phyloP scores from a whole-genome alignment of 2,888 invertebrate genomes.

The Ennomos erosarius region DNA sequence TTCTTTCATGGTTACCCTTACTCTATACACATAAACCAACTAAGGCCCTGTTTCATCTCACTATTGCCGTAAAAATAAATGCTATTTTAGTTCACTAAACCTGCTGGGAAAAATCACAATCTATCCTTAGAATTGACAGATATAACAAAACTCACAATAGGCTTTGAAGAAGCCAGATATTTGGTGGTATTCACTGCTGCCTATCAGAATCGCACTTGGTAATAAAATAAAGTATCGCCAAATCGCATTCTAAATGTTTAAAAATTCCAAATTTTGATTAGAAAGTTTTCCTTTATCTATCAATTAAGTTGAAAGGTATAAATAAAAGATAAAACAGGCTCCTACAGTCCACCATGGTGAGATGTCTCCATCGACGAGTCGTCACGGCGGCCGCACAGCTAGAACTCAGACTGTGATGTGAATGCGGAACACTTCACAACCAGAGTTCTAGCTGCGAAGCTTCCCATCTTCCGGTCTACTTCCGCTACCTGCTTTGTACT shows the following conservation, averaged over 20 bases:
- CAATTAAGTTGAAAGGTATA: slow-evolving; percentile 10
- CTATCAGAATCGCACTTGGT: too few relatives aligned
- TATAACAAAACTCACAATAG: too few relatives aligned
- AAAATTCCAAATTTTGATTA: too few relatives aligned
- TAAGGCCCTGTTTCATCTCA: slow-evolving; percentile 27
- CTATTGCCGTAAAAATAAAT: slow-evolving; percentile 12
- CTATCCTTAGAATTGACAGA: too few relatives aligned
- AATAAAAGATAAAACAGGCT: slow-evolving; percentile 22
- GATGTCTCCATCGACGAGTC: slow-evolving; percentile 35
- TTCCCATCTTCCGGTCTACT: slow-evolving; percentile 31
- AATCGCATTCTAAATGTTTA: too few relatives aligned
- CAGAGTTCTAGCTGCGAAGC: slow-evolving; percentile 88
- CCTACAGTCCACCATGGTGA: slow-evolving; percentile 32
- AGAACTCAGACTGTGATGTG: slow-evolving; percentile 99
- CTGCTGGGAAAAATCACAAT: too few relatives aligned
- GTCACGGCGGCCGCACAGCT: slow-evolving; percentile 87
- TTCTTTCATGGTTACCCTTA: slow-evolving; percentile 11
- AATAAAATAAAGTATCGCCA: too few relatives aligned
- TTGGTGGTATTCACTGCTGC: too few relatives aligned
- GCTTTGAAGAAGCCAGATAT: too few relatives aligned
- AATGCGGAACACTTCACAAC: slow-evolving; percentile 92
- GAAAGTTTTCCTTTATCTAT: neutral
- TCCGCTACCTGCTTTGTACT: slow-evolving; percentile 7
- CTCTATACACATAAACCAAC: slow-evolving; percentile 1
- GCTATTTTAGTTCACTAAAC: too few relatives aligned